Percentiles rank a stretch among this genome's conserved stretches.
These are phyloP conservation scores for Damaliscus lunatus DNA, from an alignment of 2,113 vertebrate species.

Conservation along the genomic window DNA sequence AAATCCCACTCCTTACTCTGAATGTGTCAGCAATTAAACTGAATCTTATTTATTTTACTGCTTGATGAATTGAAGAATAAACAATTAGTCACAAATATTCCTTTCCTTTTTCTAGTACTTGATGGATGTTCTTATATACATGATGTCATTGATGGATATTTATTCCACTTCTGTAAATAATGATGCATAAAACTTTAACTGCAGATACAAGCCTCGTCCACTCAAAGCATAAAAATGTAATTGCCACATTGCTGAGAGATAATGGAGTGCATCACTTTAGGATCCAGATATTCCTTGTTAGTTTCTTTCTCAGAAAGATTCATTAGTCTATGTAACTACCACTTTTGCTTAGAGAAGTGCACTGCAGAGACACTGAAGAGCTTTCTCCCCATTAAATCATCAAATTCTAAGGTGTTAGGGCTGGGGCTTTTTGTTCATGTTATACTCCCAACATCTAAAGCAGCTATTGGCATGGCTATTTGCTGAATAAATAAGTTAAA, in stretches of 20 bases:
- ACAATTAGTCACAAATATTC: conserved; percentile 63
- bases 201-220: conserved; percentile 32
- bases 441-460: not conserved
- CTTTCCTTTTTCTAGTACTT: conserved; percentile 18
- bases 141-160: conserved; percentile 69
- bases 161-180: conserved; percentile 55
- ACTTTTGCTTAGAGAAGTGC: not conserved
- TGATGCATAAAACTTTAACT: conserved; percentile 62
- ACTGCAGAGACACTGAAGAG: not conserved
- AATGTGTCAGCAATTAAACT: conserved; percentile 59
- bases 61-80: conserved; percentile 57
- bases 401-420: not conserved
- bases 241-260: conserved; percentile 45
- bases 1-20: conserved; percentile 14
- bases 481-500: not conserved
- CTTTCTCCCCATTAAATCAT: not conserved
- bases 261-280: conserved; percentile 34
- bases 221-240: conserved; percentile 57
- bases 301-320: conserved; percentile 12
- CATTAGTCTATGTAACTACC: not conserved
- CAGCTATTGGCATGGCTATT: not conserved
- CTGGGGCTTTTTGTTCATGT: not conserved
- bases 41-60: conserved; percentile 61
- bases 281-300: not conserved
- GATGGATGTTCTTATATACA: conserved; percentile 54